phyloP scores from a whole-genome alignment of 2,113 vertebrate species.

The Crotalus viridis region DNA sequence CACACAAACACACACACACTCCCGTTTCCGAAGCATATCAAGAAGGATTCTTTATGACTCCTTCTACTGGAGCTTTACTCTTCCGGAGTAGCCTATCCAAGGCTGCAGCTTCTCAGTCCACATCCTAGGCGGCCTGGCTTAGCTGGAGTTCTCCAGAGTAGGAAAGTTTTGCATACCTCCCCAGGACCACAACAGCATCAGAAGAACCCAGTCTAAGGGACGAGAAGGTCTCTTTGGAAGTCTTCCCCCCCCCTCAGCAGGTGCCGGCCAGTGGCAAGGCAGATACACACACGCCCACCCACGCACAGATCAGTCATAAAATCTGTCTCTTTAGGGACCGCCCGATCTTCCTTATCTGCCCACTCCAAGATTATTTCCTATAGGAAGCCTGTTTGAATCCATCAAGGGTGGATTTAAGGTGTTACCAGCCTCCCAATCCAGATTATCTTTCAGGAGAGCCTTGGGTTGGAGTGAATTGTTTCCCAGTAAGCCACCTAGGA shows the following conservation, averaged over 20 bases:
- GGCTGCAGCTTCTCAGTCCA: background rate
- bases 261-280: background rate
- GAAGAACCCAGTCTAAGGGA: background rate
- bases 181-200: background rate
- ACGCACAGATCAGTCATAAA: background rate
- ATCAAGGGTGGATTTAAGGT: background rate
- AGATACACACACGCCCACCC: background rate
- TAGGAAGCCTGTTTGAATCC: background rate
- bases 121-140: background rate
- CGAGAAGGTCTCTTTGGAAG: background rate
- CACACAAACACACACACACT: too few relatives aligned
- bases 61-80: too few relatives aligned
- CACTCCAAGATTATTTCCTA: background rate
- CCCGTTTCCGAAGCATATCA: background rate
- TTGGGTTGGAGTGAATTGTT: background rate
- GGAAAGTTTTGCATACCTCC: background rate
- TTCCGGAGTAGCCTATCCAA: background rate
- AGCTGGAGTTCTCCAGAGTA: background rate
- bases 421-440: background rate
- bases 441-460: background rate
- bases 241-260: background rate
- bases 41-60: background rate
- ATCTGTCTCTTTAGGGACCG: background rate
- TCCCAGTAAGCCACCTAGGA: background rate
- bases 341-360: background rate